Evolutionary conservation across 2,888 invertebrate genomes (phyloP).

Genomic region (Hemicrepidius hirtus): DNA sequence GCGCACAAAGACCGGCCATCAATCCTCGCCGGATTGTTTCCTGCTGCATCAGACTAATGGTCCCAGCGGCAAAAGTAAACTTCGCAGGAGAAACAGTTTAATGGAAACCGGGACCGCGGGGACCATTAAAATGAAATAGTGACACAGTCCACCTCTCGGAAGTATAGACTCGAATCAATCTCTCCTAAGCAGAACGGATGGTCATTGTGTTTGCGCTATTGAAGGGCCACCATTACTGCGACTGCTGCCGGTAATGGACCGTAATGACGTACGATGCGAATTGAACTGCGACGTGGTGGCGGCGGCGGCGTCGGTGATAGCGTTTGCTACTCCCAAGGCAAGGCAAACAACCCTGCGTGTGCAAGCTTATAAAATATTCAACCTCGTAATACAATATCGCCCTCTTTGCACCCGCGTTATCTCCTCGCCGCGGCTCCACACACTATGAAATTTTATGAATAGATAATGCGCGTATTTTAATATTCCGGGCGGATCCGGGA

Average conservation of each 20-base stretch:
- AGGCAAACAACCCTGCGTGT: slow-evolving; percentile 53
- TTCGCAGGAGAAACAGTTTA: slow-evolving; percentile 74
- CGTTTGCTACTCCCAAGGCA: slow-evolving; percentile 34
- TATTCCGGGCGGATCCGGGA: slow-evolving; percentile 52
- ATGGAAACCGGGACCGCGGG: slow-evolving; percentile 76
- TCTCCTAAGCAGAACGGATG: slow-evolving; percentile 70
- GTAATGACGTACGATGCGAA: slow-evolving; percentile 63
- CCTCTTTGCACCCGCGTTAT: slow-evolving; percentile 63
- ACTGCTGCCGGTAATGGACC: slow-evolving; percentile 67
- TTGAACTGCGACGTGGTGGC: slow-evolving; percentile 48
- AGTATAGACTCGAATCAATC: slow-evolving; percentile 67
- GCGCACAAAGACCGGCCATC: slow-evolving; percentile 67
- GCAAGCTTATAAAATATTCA: slow-evolving; percentile 73
- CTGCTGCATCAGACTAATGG: slow-evolving; percentile 73
- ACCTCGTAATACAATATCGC: slow-evolving; percentile 73
- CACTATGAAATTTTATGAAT: slow-evolving; percentile 67
- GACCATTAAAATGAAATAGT: slow-evolving; percentile 77
- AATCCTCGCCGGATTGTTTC: slow-evolving; percentile 73
- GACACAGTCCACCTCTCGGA: slow-evolving; percentile 63
- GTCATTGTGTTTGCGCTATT: slow-evolving; percentile 62
- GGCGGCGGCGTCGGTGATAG: slow-evolving; percentile 32
- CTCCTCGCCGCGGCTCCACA: slow-evolving; percentile 56
- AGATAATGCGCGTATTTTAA: slow-evolving; percentile 66
- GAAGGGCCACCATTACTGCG: slow-evolving; percentile 63
- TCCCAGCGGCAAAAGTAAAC: slow-evolving; percentile 73